A percentile compares a stretch with the other conserved stretches of the same genome.
Evolutionary conservation across 2,888 invertebrate genomes (phyloP).

Genomic region (Teleiodes luculella): DNA sequence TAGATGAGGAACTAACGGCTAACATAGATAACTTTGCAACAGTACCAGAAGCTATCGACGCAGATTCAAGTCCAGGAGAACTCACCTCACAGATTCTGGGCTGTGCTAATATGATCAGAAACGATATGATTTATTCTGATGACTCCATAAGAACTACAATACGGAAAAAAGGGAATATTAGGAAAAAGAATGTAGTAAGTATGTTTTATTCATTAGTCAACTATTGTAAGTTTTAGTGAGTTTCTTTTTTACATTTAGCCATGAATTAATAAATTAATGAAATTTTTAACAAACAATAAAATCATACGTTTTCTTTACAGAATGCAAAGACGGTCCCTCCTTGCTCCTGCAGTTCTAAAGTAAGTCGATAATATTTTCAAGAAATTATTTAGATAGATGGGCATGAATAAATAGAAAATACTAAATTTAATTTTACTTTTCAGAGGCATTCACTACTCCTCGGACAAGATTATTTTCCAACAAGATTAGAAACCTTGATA

Average conservation of each 20-base stretch:
- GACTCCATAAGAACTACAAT: slow-evolving; percentile 67
- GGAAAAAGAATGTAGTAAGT: slow-evolving; percentile 57
- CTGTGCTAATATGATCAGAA: slow-evolving; percentile 65
- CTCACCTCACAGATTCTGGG: slow-evolving; percentile 60
- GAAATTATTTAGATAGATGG: too few relatives aligned
- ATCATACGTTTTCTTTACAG: slow-evolving; percentile 37
- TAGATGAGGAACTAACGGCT: slow-evolving; percentile 42
- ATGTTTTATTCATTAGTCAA: not conserved
- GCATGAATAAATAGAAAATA: too few relatives aligned
- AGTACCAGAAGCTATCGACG: slow-evolving; percentile 36
- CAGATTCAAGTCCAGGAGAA: slow-evolving; percentile 46
- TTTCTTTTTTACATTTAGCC: too few relatives aligned
- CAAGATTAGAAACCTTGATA: slow-evolving; percentile 40
- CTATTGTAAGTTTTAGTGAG: too few relatives aligned
- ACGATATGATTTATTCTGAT: slow-evolving; percentile 62
- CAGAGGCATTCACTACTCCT: slow-evolving; percentile 40
- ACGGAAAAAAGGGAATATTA: slow-evolving; percentile 59
- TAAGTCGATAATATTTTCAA: too few relatives aligned
- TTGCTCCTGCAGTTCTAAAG: slow-evolving; percentile 44
- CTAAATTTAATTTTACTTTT: slow-evolving; percentile 27
- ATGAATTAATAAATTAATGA: too few relatives aligned
- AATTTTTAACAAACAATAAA: too few relatives aligned
- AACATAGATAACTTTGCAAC: slow-evolving; percentile 40
- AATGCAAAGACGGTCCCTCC: slow-evolving; percentile 44
- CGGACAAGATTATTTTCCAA: slow-evolving; percentile 49